These are phyloP conservation scores for Hyperoplus immaculatus DNA, from an alignment of 2,797 vertebrate genomes.

Conservation along the genomic window DNA sequence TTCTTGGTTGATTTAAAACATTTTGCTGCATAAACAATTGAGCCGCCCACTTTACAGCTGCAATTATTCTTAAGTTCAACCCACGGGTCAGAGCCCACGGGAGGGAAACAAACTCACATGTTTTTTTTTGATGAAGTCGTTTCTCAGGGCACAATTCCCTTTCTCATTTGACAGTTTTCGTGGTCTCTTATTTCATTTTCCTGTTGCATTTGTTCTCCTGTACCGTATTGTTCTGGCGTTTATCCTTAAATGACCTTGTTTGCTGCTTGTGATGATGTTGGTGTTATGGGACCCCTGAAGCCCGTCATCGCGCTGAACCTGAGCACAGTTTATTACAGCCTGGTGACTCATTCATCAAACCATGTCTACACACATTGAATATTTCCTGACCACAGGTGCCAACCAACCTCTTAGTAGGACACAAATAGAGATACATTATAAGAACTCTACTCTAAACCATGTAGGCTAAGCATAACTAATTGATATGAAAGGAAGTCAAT, in stretches of 20 bases:
- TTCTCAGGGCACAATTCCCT: background rate
- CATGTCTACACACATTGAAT: too few relatives aligned
- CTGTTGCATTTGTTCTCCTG: background rate
- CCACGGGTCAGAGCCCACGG: conserved; percentile 7
- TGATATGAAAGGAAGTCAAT: too few relatives aligned
- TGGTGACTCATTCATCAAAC: too few relatives aligned
- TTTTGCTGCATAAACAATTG: conserved; percentile 26
- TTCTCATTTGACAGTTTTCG: background rate
- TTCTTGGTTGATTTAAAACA: background rate
- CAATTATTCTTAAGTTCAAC: conserved; percentile 29
- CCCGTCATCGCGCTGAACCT: too few relatives aligned
- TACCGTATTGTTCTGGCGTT: background rate
- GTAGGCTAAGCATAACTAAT: too few relatives aligned
- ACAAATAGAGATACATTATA: too few relatives aligned
- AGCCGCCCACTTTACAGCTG: conserved; percentile 15
- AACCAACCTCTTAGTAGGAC: too few relatives aligned
- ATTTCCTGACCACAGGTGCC: too few relatives aligned
- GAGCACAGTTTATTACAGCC: too few relatives aligned
- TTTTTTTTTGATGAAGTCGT: conserved; percentile 1
- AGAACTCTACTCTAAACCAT: too few relatives aligned
- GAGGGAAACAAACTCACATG: background rate
- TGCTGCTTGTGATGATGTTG: too few relatives aligned
- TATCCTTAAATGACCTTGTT: background rate
- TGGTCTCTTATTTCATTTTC: background rate
- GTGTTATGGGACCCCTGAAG: too few relatives aligned